Evolutionary conservation across 2,113 vertebrate genomes (phyloP).

Genomic region (Cyanoliseus patagonus): DNA sequence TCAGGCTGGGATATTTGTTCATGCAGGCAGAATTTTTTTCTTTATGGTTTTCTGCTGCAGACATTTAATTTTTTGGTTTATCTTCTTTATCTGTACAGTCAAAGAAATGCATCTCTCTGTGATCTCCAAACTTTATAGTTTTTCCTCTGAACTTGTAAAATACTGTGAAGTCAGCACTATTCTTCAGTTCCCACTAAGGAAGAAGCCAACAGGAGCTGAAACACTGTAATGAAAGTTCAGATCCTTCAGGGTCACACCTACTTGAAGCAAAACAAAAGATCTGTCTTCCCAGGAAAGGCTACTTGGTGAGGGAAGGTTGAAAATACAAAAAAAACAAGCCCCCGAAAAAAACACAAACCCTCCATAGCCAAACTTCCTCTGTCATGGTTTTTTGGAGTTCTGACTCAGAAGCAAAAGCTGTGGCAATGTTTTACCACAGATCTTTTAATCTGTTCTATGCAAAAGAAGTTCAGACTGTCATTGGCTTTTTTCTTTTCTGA

Average conservation of each 20-base stretch:
- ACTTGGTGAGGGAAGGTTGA: background rate
- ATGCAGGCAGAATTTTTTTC: background rate
- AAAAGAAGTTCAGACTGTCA: background rate
- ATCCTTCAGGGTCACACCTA: background rate
- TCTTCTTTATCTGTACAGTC: background rate
- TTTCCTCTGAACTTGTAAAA: background rate
- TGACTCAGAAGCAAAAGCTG: background rate
- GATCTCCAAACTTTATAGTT: background rate
- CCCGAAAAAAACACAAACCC: background rate
- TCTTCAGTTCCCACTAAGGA: background rate
- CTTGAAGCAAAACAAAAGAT: background rate
- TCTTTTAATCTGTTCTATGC: background rate
- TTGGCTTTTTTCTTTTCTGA: background rate
- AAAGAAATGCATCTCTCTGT: background rate
- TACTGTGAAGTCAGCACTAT: background rate
- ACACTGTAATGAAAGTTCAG: background rate
- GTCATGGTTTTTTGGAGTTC: background rate
- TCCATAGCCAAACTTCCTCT: background rate
- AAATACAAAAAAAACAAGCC: background rate
- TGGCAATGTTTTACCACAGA: background rate
- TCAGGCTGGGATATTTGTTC: background rate
- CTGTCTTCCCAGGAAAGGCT: background rate
- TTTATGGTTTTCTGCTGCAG: background rate
- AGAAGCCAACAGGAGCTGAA: background rate
- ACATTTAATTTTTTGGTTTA: background rate